Base-by-base conservation (phyloP, 2,888 invertebrate genomes). In the Drosophila atripex region DNA sequence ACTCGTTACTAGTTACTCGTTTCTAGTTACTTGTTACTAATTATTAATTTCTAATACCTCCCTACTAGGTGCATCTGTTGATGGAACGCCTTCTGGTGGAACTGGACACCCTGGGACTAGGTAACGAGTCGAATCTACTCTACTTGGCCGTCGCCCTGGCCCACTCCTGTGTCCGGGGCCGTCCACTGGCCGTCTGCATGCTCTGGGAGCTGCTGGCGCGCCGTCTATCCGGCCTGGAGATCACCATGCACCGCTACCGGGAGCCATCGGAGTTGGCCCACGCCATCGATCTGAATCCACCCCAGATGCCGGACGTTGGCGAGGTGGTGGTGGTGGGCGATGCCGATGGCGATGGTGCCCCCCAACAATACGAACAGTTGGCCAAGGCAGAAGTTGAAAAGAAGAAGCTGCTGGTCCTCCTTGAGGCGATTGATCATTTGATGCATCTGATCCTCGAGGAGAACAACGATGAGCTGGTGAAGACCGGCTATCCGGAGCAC, bases 171-270 rank as follows among this genome's bases (percentile, higher is more conserved):
- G 6, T 1, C 3, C 35, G 41, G 2, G 55, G 51, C 1, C 8
- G 46, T 16, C 16, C 69, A 0, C 0, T 74, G 0, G 52, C 51
- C 14, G 57, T 73, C 0, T 73, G 73, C 45, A 6, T 74, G 14
- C 38, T 73, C 3, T 53, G 53, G 53, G 8, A 1, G 6, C 3
- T 53, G 1, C 41, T 53, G 53, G 16, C 25, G 0, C 53, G 41
- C 3, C 6, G 11, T 1, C 53, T 53, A 23, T 25, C 53, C 14
- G 14, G 41, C 1, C n/a, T 53, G 25, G 53, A 74, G 2, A 55
- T 74, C 2, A 54, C 54, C 0, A 73, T 73, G 73, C 68, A 74
- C 45, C 73, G 73, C 16, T 73, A 30, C 55, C 55, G 68, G 5
- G 69, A 68, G 35, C 14, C 49, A 0, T 46, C 39, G 7, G 73